Conservation (phyloP, 2,113 vertebrate genomes). For the Heptranchias perlo region DNA sequence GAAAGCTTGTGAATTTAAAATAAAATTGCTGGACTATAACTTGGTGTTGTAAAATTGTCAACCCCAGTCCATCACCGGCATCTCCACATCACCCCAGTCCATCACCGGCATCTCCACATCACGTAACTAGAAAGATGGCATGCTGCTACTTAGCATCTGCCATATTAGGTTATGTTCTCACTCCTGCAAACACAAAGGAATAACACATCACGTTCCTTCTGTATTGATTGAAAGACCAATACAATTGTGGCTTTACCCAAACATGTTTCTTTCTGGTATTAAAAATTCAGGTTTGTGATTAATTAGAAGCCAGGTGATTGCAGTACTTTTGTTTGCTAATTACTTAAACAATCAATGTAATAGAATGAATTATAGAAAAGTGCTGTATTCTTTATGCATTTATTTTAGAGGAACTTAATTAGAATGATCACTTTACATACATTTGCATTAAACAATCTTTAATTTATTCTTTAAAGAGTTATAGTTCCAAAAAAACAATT, state of each 20-base stretch:
- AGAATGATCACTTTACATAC: not conserved
- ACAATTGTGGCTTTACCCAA: not conserved
- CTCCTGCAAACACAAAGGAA: not conserved
- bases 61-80: too few relatives aligned
- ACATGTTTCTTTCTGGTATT: slow-evolving; percentile 24
- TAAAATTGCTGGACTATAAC: too few relatives aligned
- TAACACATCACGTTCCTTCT: not conserved
- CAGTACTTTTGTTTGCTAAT: not conserved
- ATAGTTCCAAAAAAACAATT: not conserved
- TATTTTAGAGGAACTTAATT: not conserved
- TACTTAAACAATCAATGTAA: not conserved
- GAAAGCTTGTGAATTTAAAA: too few relatives aligned
- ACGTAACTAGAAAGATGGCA: not conserved
- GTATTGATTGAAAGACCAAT: not conserved
- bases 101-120: too few relatives aligned
- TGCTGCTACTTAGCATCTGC: not conserved
- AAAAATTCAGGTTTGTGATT: slow-evolving; percentile 21
- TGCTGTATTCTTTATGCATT: not conserved
- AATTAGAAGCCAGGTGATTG: not conserved
- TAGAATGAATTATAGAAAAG: not conserved
- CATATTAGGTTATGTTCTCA: not conserved
- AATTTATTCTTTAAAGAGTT: not conserved
- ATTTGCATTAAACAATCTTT: not conserved
- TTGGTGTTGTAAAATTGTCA: too few relatives aligned
- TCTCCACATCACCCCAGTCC: too few relatives aligned